Conservation (phyloP, 2,113 vertebrate genomes). For the Apus apus region DNA sequence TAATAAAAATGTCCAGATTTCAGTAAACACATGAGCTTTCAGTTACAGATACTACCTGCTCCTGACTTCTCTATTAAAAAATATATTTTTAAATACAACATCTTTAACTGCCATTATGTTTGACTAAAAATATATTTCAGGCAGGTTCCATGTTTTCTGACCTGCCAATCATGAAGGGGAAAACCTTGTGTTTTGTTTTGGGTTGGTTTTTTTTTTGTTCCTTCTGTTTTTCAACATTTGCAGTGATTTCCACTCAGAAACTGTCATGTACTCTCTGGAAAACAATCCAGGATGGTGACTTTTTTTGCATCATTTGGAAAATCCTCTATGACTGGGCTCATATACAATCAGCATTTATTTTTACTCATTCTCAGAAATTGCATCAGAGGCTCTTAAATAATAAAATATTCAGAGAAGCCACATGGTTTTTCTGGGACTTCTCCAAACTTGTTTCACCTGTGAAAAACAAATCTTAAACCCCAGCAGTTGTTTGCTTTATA, state of each 20-base stretch:
- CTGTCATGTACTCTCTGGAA: not conserved
- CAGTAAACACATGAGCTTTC: not conserved
- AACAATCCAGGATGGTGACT: not conserved
- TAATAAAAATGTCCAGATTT: not conserved
- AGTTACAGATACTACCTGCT: not conserved
- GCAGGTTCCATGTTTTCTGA: not conserved
- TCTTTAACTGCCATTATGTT: not conserved
- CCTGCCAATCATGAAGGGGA: not conserved
- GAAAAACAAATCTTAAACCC: not conserved
- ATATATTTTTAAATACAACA: not conserved
- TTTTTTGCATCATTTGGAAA: not conserved
- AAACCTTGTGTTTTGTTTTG: not conserved
- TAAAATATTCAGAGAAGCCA: not conserved
- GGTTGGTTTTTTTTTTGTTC: not conserved
- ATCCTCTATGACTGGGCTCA: not conserved
- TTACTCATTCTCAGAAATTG: not conserved
- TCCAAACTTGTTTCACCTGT: not conserved
- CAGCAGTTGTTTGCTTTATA: not conserved
- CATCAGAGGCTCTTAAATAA: not conserved
- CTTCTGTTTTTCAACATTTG: not conserved
- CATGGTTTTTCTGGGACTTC: not conserved
- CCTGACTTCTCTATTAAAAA: not conserved
- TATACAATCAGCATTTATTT: not conserved
- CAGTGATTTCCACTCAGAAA: not conserved
- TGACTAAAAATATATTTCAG: not conserved